phyloP scores from a whole-genome alignment of 2,888 invertebrate species.

The Cephonodes hylas region DNA sequence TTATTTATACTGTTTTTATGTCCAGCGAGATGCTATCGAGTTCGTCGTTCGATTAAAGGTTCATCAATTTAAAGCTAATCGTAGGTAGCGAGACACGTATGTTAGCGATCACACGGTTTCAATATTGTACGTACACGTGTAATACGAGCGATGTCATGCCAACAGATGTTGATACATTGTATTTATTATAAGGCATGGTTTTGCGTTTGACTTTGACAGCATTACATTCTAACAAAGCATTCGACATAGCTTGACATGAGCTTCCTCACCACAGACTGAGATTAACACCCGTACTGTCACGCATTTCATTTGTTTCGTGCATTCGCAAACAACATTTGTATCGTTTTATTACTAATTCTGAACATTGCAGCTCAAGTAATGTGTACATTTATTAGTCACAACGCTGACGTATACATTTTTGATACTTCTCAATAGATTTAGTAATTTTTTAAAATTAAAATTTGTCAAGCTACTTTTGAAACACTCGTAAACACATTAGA shows the following conservation, averaged over 20 bases:
- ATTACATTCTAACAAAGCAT: slow-evolving; percentile 65
- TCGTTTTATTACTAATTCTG: slow-evolving; percentile 23
- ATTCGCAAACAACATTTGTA: slow-evolving; percentile 43
- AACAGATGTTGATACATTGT: slow-evolving; percentile 37
- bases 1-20: slow-evolving; percentile 5
- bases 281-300: slow-evolving; percentile 45
- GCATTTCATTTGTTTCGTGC: slow-evolving; percentile 44
- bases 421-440: not conserved
- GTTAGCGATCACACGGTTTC: slow-evolving; percentile 33
- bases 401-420: not conserved
- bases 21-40: slow-evolving; percentile 55
- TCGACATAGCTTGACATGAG: slow-evolving; percentile 28
- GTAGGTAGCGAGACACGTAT: slow-evolving; percentile 47
- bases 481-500: not conserved
- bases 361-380: slow-evolving; percentile 16
- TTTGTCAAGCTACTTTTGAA: not conserved
- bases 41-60: slow-evolving; percentile 61
- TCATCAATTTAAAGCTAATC: slow-evolving; percentile 35
- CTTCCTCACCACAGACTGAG: slow-evolving; percentile 36
- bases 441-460: not conserved
- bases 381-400: not conserved
- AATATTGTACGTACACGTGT: slow-evolving; percentile 20
- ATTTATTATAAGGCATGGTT: slow-evolving; percentile 65
- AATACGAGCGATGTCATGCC: slow-evolving; percentile 70
- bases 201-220: slow-evolving; percentile 49